Evolutionary conservation across 1,140 invertebrate genomes (phyloP).

Genomic region (Pararge aegeria): DNA sequence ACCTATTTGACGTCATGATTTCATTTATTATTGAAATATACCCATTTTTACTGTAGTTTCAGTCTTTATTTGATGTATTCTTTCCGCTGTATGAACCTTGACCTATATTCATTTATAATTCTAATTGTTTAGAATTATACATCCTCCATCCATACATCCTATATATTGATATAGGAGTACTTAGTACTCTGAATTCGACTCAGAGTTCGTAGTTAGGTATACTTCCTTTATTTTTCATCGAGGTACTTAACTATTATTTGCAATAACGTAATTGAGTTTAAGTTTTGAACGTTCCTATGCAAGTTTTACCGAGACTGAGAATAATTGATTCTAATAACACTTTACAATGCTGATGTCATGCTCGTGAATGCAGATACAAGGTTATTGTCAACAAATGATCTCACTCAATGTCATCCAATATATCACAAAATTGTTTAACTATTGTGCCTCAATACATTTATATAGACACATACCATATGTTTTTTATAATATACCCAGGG

Average conservation of each 20-base stretch:
- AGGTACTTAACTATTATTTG: too few relatives aligned
- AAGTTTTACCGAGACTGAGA: conserved; percentile 34
- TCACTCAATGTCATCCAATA: conserved; percentile 58
- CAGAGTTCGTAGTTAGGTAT: too few relatives aligned
- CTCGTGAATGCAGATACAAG: conserved; percentile 57
- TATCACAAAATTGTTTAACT: conserved; percentile 33
- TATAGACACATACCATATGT: background rate
- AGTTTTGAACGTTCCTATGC: conserved; percentile 28
- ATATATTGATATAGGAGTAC: too few relatives aligned
- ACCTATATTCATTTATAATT: too few relatives aligned
- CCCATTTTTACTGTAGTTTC: too few relatives aligned
- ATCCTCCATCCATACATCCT: too few relatives aligned
- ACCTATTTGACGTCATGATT: background rate
- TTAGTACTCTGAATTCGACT: too few relatives aligned
- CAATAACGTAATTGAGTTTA: background rate
- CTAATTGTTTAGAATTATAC: too few relatives aligned
- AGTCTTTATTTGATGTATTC: too few relatives aligned
- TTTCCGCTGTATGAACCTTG: too few relatives aligned
- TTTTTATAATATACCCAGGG: too few relatives aligned
- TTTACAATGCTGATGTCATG: conserved; percentile 63
- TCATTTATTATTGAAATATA: background rate
- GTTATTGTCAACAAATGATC: conserved; percentile 69
- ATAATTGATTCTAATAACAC: conserved; percentile 51
- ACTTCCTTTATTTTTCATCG: too few relatives aligned
- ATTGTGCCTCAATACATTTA: background rate